These are phyloP conservation scores for Chrysolina haemoptera DNA, from an alignment of 2,888 invertebrate genomes.

Conservation along the genomic window DNA sequence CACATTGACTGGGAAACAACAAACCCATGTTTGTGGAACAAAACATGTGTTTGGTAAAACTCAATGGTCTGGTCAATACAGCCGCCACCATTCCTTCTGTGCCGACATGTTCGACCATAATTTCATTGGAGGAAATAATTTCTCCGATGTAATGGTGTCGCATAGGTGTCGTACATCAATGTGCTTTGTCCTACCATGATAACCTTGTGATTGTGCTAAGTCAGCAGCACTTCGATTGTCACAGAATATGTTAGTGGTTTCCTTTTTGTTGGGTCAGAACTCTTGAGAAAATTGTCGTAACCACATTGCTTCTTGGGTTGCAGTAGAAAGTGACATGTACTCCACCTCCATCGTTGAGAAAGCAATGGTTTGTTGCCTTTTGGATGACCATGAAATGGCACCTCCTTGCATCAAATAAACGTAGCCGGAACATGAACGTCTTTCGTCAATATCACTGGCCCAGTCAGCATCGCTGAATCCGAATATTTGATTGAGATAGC, in stretches of 20 bases:
- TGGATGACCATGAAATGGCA: constrained; percentile 20
- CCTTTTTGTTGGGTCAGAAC: neutral
- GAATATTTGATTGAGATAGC: constrained; percentile 24
- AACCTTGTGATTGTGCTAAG: neutral
- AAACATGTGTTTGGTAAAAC: neutral
- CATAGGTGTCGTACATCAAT: neutral
- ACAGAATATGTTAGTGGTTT: neutral
- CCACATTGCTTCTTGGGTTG: constrained; percentile 25
- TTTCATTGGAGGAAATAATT: neutral
- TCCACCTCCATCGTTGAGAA: constrained; percentile 20
- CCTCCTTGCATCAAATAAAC: constrained; percentile 7
- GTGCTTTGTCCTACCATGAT: neutral
- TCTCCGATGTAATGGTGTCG: neutral
- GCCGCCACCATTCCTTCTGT: neutral
- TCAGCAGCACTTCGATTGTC: constrained; percentile 1
- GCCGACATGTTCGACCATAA: neutral
- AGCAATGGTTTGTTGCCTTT: constrained; percentile 18
- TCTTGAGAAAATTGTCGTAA: constrained; percentile 6
- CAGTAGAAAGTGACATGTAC: constrained; percentile 24
- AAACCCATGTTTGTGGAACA: constrained; percentile 9
- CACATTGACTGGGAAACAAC: neutral
- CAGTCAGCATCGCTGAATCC: constrained; percentile 29
- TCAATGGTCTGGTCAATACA: constrained; percentile 5
- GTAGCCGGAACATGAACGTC: constrained; percentile 20
- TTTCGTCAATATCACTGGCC: constrained; percentile 21